Evolutionary conservation across 1,140 invertebrate species (phyloP), one percentile per base, ranked within the genome.

Genomic region (Drosophila trapezifrons): DNA sequence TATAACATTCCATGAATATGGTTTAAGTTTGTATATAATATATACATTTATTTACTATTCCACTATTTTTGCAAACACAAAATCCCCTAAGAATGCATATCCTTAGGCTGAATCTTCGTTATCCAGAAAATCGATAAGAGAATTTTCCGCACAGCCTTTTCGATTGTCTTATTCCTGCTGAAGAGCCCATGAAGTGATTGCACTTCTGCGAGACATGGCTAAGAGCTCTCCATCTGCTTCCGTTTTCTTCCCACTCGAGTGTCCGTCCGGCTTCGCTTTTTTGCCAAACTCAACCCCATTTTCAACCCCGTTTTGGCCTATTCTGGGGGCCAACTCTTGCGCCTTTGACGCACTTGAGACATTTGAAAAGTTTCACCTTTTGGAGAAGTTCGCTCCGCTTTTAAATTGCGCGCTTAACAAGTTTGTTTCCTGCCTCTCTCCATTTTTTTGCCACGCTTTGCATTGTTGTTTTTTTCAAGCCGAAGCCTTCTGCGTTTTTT

Each of bases 401-500:
- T 59, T 72, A 43, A 67, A 51, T 80, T 76, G 65, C 17, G 60
- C 69, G 59, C 69, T 80, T 52, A 67, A 43, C 76, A 74, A 75
- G 71, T 75, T 75, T 32, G 49, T 63, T 55, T 63, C 58, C 51
- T 42, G 43, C 46, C 71, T 52, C 4, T 27, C 13, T 18, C 1
- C 37, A 20, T 18, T n/a, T 17, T 8, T n/a, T 20, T 35, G 4
- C 25, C 18, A 20, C n/a, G 18, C n/a, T 22, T 27, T 40, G n/a
- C 20, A 15, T 15, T 52, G 46, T 71, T 69, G 22, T 49, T 40
- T 3, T 17, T 15, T 32, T 38, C n/a, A 69, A 37, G 32, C 35
- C 12, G 8, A 22, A 56, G 65, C 64, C 65, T 40, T 32, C 40
- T 37, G 18, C 51, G 13, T n/a, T 58, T n/a, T 32, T 40, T 29